These are phyloP conservation scores for Bolinopsis microptera DNA, from an alignment of 37 sponge, comb jelly and placozoan species.

Conservation along the genomic window DNA sequence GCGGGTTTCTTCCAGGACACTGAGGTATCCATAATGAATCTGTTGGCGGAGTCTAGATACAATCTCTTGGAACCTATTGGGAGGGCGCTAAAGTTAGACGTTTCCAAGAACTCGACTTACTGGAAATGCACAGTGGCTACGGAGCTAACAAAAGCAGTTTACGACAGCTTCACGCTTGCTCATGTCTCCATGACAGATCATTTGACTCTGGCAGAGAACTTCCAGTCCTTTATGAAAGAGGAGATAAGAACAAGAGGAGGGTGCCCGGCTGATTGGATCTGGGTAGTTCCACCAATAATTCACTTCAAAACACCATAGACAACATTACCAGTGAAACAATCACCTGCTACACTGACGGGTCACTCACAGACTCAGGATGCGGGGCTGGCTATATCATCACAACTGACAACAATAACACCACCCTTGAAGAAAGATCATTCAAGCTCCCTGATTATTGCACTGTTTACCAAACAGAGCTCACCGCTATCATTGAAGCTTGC, in stretches of 20 bases:
- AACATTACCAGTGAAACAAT: too few relatives aligned
- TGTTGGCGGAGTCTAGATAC: conserved; percentile 76
- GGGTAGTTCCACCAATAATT: conserved; percentile 90
- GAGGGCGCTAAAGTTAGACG: conserved; percentile 74
- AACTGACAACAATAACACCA: too few relatives aligned
- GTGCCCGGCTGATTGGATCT: conserved; percentile 94
- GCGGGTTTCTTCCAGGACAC: conserved; percentile 88
- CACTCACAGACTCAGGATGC: too few relatives aligned
- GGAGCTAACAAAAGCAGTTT: conserved; percentile 81
- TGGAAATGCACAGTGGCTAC: conserved; percentile 86
- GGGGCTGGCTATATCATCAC: too few relatives aligned
- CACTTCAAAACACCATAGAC: too few relatives aligned
- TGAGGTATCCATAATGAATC: conserved; percentile 76
- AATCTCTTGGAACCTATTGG: conserved; percentile 71
- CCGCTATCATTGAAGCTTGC: too few relatives aligned
- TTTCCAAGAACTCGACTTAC: conserved; percentile 68
- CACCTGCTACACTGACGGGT: too few relatives aligned
- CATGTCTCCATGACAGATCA: conserved; percentile 81
- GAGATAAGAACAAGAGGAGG: too few relatives aligned
- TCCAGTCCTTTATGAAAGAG: conserved; percentile 75
- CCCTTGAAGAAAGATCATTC: too few relatives aligned
- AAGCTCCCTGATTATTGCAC: too few relatives aligned
- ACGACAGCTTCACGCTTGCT: conserved; percentile 73
- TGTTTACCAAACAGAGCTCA: too few relatives aligned
- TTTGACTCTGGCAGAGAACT: conserved; percentile 77